These are phyloP conservation scores for Phaetusa simplex DNA, from an alignment of 2,113 vertebrate species.

Conservation along the genomic window DNA sequence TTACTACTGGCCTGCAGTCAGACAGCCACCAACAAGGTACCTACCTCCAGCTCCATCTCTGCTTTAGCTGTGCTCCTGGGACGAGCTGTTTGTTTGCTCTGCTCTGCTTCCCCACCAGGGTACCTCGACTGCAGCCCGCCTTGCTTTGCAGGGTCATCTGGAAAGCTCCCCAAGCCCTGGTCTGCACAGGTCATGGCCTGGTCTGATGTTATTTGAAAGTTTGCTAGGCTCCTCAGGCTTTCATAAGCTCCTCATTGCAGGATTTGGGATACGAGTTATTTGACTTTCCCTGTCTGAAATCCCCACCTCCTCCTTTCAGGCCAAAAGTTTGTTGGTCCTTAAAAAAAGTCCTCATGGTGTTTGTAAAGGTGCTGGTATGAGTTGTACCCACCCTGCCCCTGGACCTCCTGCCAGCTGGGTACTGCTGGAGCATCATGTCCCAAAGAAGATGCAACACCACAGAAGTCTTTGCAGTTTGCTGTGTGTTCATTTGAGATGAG, in stretches of 20 bases:
- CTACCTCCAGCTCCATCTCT: not conserved
- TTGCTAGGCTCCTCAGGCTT: not conserved
- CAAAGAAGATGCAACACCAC: not conserved
- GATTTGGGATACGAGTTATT: not conserved
- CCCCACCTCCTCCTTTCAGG: not conserved
- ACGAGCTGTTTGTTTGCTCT: not conserved
- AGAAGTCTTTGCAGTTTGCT: not conserved
- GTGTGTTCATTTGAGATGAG: not conserved
- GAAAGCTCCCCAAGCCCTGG: not conserved
- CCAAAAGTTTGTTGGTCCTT: not conserved
- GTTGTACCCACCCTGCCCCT: not conserved
- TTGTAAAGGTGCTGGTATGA: not conserved
- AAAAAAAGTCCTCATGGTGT: not conserved
- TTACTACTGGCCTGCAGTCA: not conserved
- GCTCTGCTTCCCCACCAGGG: not conserved
- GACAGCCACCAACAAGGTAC: not conserved
- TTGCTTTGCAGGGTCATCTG: not conserved
- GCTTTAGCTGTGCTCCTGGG: not conserved
- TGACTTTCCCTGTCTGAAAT: not conserved
- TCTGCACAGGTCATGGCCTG: not conserved
- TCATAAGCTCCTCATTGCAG: not conserved
- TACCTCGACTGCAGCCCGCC: accelerated
- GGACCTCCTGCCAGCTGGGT: not conserved
- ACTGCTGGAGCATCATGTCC: not conserved
- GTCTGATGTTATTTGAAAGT: not conserved